Evolutionary conservation across 2,113 vertebrate genomes (phyloP), one percentile per base, ranked within the genome.

Genomic region (Silurus glanis): DNA sequence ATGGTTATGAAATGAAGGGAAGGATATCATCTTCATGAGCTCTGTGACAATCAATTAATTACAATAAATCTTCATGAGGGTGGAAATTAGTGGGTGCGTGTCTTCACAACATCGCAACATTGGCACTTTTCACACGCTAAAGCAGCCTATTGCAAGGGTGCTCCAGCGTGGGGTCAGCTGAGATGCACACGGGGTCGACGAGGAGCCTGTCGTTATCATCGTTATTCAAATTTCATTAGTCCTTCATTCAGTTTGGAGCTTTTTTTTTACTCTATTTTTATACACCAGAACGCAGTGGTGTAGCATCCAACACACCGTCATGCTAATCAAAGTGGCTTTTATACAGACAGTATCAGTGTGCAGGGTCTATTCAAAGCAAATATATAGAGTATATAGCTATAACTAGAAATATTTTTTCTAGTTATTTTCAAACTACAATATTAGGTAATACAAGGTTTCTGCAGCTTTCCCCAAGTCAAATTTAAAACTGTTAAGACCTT

Each of bases 221-320:
- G 21, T 53, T 82, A 82, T 82, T 82, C 53, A 82, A 66, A 66
- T 82, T 51, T 82, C 12, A 82, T 82, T 82, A 66, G 80, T 23
- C 7, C 37, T 23, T 66, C n/a, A 66, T 82, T 49, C 47, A 66
- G 66, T 66, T 9, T 53, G 47, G 61, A 66, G 61, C 61, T 51
- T 66, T 7, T 25, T 23, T 82, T 51, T 23, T 17, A 13, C n/a
- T 61, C 23, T 23, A 17, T 49, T 66, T 66, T 53, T 37, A 37
- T 37, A 8, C 6, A 82, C 6, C 58, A 80, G 25, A 58, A 0
- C 37, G 9, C 25, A 79, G 47, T 23, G 49, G 72, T 2, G 8
- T 25, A 58, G n/a, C 55, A 37, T 79, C 78, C 21, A 14, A 49
- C 45, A 8, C 51, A n/a, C 23, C 0, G 28, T 25, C 74, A 45